Evolutionary conservation across 2,113 vertebrate species (phyloP).

Genomic region (Acanthochromis polyacanthus): DNA sequence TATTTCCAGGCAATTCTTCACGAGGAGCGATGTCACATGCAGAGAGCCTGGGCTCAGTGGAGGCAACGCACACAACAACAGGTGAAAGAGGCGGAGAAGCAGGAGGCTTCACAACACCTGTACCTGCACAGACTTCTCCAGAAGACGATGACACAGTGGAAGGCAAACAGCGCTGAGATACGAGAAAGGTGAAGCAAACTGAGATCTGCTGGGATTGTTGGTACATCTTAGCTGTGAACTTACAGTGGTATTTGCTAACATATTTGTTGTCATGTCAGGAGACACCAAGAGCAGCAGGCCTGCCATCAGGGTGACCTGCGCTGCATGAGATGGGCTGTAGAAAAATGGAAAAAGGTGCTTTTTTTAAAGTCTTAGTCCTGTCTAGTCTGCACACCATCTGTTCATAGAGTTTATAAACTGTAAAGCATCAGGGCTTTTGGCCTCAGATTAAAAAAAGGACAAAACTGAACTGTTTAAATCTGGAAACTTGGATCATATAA

Average conservation of each 20-base stretch:
- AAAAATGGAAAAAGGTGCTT: conserved; percentile 78
- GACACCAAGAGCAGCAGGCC: conserved; percentile 71
- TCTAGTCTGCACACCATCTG: background rate
- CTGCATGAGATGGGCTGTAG: conserved; percentile 68
- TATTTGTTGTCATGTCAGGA: conserved; percentile 56
- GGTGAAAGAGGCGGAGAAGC: conserved; percentile 77
- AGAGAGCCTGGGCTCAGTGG: conserved; percentile 86
- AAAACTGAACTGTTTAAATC: background rate
- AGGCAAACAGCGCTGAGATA: conserved; percentile 70
- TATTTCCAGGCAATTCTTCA: conserved; percentile 87
- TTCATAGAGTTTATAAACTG: background rate
- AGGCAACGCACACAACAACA: conserved; percentile 54
- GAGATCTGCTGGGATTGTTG: background rate
- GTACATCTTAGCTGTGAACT: background rate
- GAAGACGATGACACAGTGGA: conserved; percentile 83
- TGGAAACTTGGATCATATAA: conserved; percentile 15
- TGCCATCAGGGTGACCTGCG: conserved; percentile 54
- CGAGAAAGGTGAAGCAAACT: conserved; percentile 63
- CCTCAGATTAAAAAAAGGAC: background rate
- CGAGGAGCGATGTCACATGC: conserved; percentile 73
- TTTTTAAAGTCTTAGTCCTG: background rate
- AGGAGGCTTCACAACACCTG: conserved; percentile 74
- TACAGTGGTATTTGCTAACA: background rate
- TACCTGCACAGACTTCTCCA: conserved; percentile 69
- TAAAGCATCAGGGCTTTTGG: background rate